Conservation (phyloP, 2,888 invertebrate genomes). For the Syrista parreyssii region DNA sequence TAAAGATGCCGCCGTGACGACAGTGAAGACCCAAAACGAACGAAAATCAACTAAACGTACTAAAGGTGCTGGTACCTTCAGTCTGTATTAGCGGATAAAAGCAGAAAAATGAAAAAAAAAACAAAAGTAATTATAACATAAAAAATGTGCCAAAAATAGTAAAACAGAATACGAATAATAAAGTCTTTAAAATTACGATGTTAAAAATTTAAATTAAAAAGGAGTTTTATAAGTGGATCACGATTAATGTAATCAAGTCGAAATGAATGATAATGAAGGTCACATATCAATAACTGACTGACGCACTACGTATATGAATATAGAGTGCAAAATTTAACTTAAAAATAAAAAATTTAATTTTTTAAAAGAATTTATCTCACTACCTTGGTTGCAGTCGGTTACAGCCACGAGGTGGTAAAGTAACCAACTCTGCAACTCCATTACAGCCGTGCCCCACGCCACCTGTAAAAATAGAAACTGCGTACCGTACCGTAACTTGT, state of each 20-base stretch:
- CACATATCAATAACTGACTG: background rate
- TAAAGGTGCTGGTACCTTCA: slow-evolving; percentile 26
- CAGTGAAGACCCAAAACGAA: slow-evolving; percentile 48
- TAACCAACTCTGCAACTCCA: slow-evolving; percentile 65
- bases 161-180: background rate
- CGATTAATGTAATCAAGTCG: background rate
- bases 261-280: background rate
- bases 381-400: slow-evolving; percentile 65
- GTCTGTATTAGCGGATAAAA: slow-evolving; percentile 13
- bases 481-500: background rate
- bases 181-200: background rate
- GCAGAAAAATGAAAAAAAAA: slow-evolving; percentile 11
- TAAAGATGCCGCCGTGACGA: slow-evolving; percentile 41
- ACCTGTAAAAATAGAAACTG: slow-evolving; percentile 45
- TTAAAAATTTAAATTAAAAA: background rate
- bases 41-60: slow-evolving; percentile 55
- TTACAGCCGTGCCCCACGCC: slow-evolving; percentile 65
- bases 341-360: background rate
- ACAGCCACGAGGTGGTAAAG: slow-evolving; percentile 64
- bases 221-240: background rate
- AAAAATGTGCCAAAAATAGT: background rate
- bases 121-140: background rate
- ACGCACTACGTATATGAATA: no score
- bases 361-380: slow-evolving; percentile 8
- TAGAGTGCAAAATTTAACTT: no score